These are phyloP conservation scores for Orchesella flavescens DNA, from an alignment of 2,888 invertebrate genomes.

Conservation along the genomic window DNA sequence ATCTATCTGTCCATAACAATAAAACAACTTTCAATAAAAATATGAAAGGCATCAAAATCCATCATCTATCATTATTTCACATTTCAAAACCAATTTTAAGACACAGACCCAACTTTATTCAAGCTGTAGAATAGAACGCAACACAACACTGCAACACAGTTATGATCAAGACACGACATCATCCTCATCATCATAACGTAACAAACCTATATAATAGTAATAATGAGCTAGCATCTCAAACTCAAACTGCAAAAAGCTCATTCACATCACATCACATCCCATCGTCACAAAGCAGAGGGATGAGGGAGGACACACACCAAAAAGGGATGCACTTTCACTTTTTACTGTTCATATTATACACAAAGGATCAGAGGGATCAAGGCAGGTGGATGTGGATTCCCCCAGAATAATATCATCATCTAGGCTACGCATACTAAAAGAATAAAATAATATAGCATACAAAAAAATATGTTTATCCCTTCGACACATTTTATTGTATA, in stretches of 20 bases:
- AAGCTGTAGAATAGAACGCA: not conserved
- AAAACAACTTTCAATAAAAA: no score
- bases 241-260: not conserved
- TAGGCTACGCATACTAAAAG: no score
- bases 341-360: not conserved
- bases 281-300: no score
- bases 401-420: not conserved
- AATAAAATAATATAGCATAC: no score
- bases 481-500: no score
- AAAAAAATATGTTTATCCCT: no score
- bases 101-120: not conserved
- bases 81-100: not conserved
- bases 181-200: constrained; percentile 4
- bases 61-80: not conserved
- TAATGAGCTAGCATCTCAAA: no score
- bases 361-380: constrained; percentile 29
- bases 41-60: no score
- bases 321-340: constrained; percentile 36
- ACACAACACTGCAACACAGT: not conserved
- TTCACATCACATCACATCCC: no score
- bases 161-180: constrained; percentile 15
- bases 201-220: not conserved
- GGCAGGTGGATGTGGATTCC: constrained; percentile 6
- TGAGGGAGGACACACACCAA: constrained; percentile 20
- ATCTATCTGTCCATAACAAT: no score